Base-by-base conservation (phyloP, 2,888 invertebrate genomes). In the Beris chalybata region DNA sequence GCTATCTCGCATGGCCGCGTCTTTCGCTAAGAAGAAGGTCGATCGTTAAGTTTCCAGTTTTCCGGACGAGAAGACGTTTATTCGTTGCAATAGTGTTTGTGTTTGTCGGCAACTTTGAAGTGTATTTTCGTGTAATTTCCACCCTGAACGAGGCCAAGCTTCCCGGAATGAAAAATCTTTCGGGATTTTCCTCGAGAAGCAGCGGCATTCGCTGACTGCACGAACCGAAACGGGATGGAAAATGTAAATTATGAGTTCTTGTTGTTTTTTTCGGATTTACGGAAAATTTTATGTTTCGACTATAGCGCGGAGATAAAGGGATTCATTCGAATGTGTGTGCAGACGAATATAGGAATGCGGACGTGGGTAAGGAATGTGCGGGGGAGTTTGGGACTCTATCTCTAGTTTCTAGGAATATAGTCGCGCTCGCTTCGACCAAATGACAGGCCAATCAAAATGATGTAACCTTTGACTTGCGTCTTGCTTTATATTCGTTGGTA, bases 401-500 rank as follows among this genome's bases (percentile, higher is more conserved):
- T 38, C 22, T 22, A 12, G 59, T n/a, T 32, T 30, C 61, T 50
- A 38, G 38, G 48, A 61, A 45, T 45, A 15, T 32, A 44, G 53
- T 15, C 15, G 5, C 7, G 6, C 43, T n/a, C 29, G 29, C 22
- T 48, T 11, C 31, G 30, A 64, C n/a, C 32, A 43, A 50, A 54
- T 57, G 63, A 67, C 61, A 69, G 53, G 59, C 69, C 69, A 69
- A 69, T 69, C 67, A 61, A 57, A 69, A 48, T 66, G 63, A 56
- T 63, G 69, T 69, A 69, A 69, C 64, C 64, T 69, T 65, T 69
- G 69, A 69, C 69, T 69, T 69, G 69, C 69, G 69, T 69, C 69
- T 65, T 69, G 48, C 48, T 13, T 45, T 45, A 43, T 64, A 30
- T 53, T 43, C 9, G 3, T 45, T 38, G 38, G 22, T 63, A 1